Evolutionary conservation across 2,888 invertebrate genomes (phyloP).

Genomic region (Eugnorisma glareosa): DNA sequence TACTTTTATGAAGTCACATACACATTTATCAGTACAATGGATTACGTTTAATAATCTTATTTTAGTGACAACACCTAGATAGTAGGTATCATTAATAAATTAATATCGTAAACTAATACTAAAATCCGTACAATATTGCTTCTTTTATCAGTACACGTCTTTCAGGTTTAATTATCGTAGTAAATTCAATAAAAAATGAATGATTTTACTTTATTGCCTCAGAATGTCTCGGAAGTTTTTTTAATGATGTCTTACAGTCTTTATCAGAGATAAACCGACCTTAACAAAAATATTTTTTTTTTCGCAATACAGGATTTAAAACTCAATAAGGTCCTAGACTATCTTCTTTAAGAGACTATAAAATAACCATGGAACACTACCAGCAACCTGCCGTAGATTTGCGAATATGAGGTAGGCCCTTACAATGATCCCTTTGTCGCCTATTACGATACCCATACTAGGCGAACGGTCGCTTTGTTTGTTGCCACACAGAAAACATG

Average conservation of each 20-base stretch:
- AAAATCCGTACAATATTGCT: conserved; percentile 8
- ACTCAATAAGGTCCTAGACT: neutral
- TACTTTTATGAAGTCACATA: conserved; percentile 60
- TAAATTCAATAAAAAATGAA: neutral
- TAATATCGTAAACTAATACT: neutral
- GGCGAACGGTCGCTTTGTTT: neutral
- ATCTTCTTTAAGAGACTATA: neutral
- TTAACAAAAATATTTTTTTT: neutral
- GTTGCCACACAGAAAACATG: conserved; percentile 26
- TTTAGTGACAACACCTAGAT: conserved; percentile 6
- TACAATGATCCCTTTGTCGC: conserved; percentile 2
- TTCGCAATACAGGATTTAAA: neutral
- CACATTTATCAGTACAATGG: conserved; percentile 45
- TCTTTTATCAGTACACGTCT: conserved; percentile 7
- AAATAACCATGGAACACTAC: neutral
- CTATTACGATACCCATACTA: neutral
- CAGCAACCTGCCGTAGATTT: neutral
- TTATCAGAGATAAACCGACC: neutral
- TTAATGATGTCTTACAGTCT: neutral
- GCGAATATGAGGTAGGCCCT: neutral
- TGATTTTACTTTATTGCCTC: neutral
- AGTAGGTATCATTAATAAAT: neutral
- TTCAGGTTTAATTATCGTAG: neutral
- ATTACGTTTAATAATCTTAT: conserved; percentile 22
- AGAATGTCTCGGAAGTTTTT: neutral